phyloP scores from a whole-genome alignment of 2,113 vertebrate species.

The Macaca nemestrina region DNA sequence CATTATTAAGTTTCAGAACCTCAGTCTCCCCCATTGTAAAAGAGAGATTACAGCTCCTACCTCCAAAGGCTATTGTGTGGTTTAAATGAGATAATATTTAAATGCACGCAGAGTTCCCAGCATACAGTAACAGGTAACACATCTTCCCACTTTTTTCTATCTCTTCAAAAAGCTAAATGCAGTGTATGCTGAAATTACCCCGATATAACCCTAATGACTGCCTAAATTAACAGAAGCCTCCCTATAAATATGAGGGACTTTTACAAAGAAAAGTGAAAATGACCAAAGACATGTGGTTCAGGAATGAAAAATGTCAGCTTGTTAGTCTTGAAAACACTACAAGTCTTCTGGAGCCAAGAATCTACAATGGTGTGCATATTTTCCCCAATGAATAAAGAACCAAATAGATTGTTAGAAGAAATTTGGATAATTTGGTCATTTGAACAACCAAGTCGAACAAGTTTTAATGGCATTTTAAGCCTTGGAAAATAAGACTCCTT shows the following conservation, averaged over 20 bases:
- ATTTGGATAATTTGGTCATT: constrained; percentile 73
- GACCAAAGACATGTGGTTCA: neutral
- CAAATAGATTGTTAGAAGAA: constrained; percentile 61
- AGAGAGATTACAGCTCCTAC: neutral
- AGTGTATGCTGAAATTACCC: neutral
- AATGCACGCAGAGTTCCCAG: no score
- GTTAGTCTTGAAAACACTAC: neutral
- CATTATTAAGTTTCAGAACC: neutral
- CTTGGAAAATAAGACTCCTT: constrained; percentile 52
- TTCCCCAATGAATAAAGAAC: constrained; percentile 21
- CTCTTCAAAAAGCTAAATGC: neutral
- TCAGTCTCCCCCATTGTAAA: neutral
- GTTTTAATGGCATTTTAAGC: constrained; percentile 72
- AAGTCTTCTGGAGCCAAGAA: neutral
- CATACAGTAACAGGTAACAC: accelerated
- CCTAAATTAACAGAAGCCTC: neutral
- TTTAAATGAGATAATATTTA: neutral
- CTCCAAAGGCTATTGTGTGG: accelerated
- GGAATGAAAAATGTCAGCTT: neutral
- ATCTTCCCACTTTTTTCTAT: neutral
- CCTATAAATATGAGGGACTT: neutral
- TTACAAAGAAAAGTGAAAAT: neutral
- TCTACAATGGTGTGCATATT: neutral
- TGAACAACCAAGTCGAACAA: constrained; percentile 62
- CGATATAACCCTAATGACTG: no score